Conservation (phyloP, 2,797 vertebrate species). For the Tapirus indicus region DNA sequence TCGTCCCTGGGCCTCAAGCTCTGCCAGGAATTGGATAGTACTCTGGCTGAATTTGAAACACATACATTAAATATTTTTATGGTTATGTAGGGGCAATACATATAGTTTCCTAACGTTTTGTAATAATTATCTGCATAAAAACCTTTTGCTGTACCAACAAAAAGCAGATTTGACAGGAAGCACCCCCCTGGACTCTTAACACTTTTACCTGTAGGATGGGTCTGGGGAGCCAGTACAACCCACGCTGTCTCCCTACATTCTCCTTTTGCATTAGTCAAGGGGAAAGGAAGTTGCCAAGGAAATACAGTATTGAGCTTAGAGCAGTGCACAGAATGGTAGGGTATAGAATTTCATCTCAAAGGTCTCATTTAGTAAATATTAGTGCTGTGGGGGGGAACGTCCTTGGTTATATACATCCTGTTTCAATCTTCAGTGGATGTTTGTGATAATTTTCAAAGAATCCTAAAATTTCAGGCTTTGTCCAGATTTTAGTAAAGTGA, state of each 20-base stretch:
- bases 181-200: not conserved
- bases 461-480: not conserved
- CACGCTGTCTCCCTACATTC: not conserved
- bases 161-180: not conserved
- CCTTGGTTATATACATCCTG: not conserved
- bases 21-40: not conserved
- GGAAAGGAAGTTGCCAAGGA: slow-evolving; percentile 18
- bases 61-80: not conserved
- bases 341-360: not conserved
- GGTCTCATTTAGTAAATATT: not conserved
- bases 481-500: not conserved
- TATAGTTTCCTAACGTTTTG: not conserved
- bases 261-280: not conserved
- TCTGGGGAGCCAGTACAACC: not conserved
- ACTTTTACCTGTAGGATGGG: not conserved
- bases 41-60: not conserved
- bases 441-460: slow-evolving; percentile 21
- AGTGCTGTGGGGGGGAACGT: not conserved
- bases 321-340: not conserved
- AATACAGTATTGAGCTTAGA: not conserved
- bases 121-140: not conserved
- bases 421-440: not conserved
- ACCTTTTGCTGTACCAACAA: not conserved
- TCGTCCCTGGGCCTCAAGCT: not conserved
- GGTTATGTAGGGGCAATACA: not conserved